Percentiles rank a stretch among this genome's conserved stretches.
These are phyloP conservation scores for Oceanodroma tethys DNA, from an alignment of 2,113 vertebrate genomes.

Conservation along the genomic window DNA sequence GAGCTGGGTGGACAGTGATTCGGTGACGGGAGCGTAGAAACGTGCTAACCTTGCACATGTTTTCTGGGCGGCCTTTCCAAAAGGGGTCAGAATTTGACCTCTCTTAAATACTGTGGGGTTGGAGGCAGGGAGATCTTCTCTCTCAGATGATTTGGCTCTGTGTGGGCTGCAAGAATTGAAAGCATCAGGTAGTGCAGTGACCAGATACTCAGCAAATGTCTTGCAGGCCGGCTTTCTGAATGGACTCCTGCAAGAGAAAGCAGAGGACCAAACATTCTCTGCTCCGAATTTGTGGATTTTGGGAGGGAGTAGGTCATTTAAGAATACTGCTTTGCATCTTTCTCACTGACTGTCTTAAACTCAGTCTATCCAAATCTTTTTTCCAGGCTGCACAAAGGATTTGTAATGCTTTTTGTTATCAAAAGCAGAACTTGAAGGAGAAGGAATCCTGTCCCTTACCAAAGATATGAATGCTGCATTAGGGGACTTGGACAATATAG, in stretches of 20 bases:
- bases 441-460: not conserved
- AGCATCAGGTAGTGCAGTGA: not conserved
- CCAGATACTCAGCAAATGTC: not conserved
- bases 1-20: not conserved
- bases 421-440: not conserved
- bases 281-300: not conserved
- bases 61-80: not conserved
- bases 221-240: not conserved
- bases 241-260: not conserved
- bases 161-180: not conserved
- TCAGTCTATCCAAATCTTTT: not conserved
- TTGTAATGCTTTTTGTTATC: not conserved
- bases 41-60: accelerated
- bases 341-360: not conserved
- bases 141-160: not conserved
- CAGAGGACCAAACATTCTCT: not conserved
- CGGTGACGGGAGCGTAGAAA: not conserved
- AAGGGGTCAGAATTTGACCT: not conserved
- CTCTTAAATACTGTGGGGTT: not conserved
- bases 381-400: not conserved
- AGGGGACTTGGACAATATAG: not conserved
- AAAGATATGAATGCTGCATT: not conserved
- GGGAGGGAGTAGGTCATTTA: not conserved
- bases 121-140: not conserved
- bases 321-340: not conserved